Base-by-base conservation (phyloP, 2,113 vertebrate genomes). In the Monarcha castaneiventris region DNA sequence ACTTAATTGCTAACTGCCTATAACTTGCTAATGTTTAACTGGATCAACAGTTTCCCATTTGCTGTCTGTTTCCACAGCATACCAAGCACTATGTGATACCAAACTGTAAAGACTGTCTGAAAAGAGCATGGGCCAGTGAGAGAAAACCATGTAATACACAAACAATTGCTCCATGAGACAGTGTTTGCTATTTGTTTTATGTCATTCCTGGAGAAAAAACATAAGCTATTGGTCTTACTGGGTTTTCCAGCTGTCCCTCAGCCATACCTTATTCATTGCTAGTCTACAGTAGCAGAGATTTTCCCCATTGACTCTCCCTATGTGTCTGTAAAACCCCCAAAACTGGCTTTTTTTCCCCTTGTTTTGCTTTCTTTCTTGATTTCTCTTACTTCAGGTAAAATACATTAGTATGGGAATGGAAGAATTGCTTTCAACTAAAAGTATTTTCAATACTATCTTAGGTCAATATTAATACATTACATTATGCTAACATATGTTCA, bases 11-110 rank as follows among this genome's bases (percentile, higher is more conserved):
- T 77, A 58, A 41, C 39, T 91, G 44, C 44, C 22, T 78, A 67
- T 81, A 89, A 86, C 87, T 71, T 48, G 29, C 30, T 84, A 37
- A 41, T 27, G 17, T 80, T 92, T 67, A 75, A 67, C 19, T 32
- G 41, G 26, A 91, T 89, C 76, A n/a, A 81, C 52, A 71, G 35
- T 59, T 96, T 69, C 39, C 44, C 30, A 78, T 82, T 92, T 77
- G 43, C 32, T 87, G 11, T 20, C 43, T 73, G 29, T 83, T 92
- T 90, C 62, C 18, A 35, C 15, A 44, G 11, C 0, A 1, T 32
- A 62, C 25, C 62, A 73, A 68, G 52, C n/a, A 32, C 52, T 55
- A 9, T 32, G 32, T 49, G 32, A 63, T 29, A n/a, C 32, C n/a
- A 77, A 77, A 20, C 8, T 48, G 32, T 56, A 58, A 71, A 84